These are phyloP conservation scores for Stichopus chloronotus DNA, from an alignment of 35 echinoderm and acorn worm genomes.

Conservation along the genomic window DNA sequence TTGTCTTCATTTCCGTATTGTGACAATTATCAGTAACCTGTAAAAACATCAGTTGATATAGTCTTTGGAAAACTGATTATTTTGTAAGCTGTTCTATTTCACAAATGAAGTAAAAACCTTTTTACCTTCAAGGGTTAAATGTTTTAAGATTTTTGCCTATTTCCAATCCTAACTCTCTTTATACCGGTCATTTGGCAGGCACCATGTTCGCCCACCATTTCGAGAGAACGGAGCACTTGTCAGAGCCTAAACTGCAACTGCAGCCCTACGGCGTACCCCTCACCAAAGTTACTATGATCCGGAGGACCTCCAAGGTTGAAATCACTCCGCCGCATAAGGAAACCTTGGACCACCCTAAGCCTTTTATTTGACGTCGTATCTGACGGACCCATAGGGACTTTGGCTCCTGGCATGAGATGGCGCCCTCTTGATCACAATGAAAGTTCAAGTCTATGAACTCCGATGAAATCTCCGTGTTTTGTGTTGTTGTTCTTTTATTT, in stretches of 20 bases:
- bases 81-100: no score
- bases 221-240: constrained; percentile 48
- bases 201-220: constrained; percentile 89
- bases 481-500: background rate
- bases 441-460: background rate
- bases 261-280: constrained; percentile 83
- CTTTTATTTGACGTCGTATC: constrained; percentile 63
- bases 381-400: background rate
- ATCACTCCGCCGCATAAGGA: constrained; percentile 56
- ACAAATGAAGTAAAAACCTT: no score
- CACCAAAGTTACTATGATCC: constrained; percentile 72
- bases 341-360: constrained; percentile 73
- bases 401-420: background rate
- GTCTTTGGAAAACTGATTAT: no score
- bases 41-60: no score
- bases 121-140: no score
- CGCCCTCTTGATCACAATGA: background rate
- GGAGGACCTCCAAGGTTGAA: constrained; percentile 71
- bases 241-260: constrained; percentile 43
- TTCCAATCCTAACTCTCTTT: no score
- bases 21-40: no score
- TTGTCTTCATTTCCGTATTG: no score
- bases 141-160: no score
- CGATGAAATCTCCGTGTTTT: background rate
- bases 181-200: constrained; percentile 36